Evolutionary conservation across 2,888 invertebrate species (phyloP), one percentile per base, ranked within the genome.

Genomic region (Leucophenga montana): DNA sequence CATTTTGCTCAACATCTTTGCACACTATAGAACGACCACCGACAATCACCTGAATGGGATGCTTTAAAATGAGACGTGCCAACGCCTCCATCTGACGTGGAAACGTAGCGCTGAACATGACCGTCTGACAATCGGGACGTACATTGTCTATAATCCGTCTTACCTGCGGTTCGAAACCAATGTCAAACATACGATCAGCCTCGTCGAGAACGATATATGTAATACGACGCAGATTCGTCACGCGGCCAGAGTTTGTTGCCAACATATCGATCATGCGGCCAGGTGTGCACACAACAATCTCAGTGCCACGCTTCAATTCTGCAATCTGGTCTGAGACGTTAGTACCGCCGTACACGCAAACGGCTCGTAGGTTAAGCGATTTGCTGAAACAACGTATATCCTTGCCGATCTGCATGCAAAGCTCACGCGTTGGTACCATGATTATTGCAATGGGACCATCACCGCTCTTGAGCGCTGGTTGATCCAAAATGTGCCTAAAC

Each of bases 201-300:
- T 99, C 99, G 88, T 99, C 99, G 48, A 99, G 89, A 0, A 99
- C 99, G 56, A 99, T 93, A 86, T 98, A 99, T 0, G 99, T 99
- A 53, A 98, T 97, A 54, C 99, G 91, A n/a, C 96, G 91, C 72
- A 99, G 90, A 90, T 99, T 99, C 8, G 99, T 99, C 1, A 99
- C 99, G 77, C 97, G 93, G 74, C 98, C 99, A 59, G 95, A 97
- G 88, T 99, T 99, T 0, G 99, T 99, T 0, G 99, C 97, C 78
- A 99, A 88, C 98, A 99, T 99, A 89, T 99, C 99, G 73, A 99
- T 99, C 99, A 99, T 99, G 62, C 99, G 92, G 0, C 99, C 99
- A 0, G 99, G 99, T 0, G 99, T 99, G 85, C 99, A 99, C 0
- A 99, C 99, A 78, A 99, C 97, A 78, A 99, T 97, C 89, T 99